phyloP scores from a whole-genome alignment of 1,140 invertebrate species.

The Aphis craccivora region DNA sequence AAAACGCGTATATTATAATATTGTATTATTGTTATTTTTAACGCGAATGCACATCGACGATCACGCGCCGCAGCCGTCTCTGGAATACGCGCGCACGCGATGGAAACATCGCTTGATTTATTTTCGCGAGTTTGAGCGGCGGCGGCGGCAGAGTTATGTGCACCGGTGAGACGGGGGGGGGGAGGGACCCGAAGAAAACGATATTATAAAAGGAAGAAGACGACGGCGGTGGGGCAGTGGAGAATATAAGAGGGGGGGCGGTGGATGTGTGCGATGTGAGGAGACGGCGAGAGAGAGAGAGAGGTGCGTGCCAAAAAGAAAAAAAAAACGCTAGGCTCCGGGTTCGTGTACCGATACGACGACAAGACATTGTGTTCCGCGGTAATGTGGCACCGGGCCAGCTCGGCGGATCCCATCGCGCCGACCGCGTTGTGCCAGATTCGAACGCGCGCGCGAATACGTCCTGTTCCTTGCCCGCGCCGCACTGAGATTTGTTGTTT shows the following conservation, averaged over 20 bases:
- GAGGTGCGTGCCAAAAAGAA: slow-evolving; percentile 25
- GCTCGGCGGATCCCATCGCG: not conserved
- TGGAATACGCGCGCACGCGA: not conserved
- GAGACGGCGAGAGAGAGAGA: not conserved
- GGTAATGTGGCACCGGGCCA: not conserved
- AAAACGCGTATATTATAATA: not conserved
- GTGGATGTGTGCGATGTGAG: not conserved
- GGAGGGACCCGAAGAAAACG: not conserved
- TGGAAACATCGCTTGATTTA: not conserved
- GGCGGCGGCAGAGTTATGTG: not conserved
- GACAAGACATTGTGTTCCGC: not conserved
- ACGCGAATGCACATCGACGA: not conserved
- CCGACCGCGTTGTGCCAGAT: slow-evolving; percentile 28
- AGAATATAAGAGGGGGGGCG: not conserved
- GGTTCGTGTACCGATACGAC: not conserved
- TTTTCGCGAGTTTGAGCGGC: not conserved
- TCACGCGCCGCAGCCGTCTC: not conserved
- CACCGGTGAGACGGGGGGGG: not conserved
- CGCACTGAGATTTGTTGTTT: not conserved
- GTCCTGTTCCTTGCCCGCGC: slow-evolving; percentile 16
- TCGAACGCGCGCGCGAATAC: not conserved
- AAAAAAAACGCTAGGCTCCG: not conserved
- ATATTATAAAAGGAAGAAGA: not conserved
- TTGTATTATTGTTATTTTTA: not conserved
- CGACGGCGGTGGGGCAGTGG: no score